Evolutionary conservation across 2,888 invertebrate genomes (phyloP), one percentile per base, ranked within the genome.

Genomic region (Drosophila eohydei): DNA sequence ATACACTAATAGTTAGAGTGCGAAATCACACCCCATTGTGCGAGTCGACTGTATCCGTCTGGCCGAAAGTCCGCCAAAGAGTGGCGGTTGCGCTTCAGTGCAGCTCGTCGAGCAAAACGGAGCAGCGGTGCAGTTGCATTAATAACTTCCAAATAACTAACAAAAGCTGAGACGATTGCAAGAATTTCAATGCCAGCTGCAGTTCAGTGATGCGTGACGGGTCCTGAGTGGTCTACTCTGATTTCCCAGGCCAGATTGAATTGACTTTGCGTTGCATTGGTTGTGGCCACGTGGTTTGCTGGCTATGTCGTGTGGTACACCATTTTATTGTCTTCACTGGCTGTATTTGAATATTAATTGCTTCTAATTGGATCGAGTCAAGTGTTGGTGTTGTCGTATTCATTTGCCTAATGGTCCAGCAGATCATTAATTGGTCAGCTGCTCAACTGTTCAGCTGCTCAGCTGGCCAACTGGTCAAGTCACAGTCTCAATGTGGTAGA

Each of bases 391-490:
- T 67, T 81, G 55, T 54, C 67, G 58, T 44, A 50, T 60, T 72
- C 75, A 86, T 89, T 86, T 88, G 83, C 80, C 74, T 89, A 89
- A 85, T 89, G 87, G 71, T 61, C 71, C 70, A 48, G 68, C 52
- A 51, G 63, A 50, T 61, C 48, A 30, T 64, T 60, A 60, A 63
- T 40, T 68, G 62, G 44, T 36, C 51, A 71, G 34, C 51, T 38
- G 36, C 21, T 38, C 55, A 38, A 50, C 57, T 72, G 59, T 30
- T 56, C 55, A 66, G 21, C 21, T 21, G 58, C 71, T 38, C 58
- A 34, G 57, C 60, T 75, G 61, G 43, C 52, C 55, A 74, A 66
- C 76, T 54, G 54, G 54, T 54, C 54, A 7, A 30, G 4, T 40
- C n/a, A n/a, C 63, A 38, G 36, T 14, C 56, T 50, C 73, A 30